These are phyloP conservation scores for Drepana arcuata DNA, from an alignment of 1,140 invertebrate genomes.

Conservation along the genomic window DNA sequence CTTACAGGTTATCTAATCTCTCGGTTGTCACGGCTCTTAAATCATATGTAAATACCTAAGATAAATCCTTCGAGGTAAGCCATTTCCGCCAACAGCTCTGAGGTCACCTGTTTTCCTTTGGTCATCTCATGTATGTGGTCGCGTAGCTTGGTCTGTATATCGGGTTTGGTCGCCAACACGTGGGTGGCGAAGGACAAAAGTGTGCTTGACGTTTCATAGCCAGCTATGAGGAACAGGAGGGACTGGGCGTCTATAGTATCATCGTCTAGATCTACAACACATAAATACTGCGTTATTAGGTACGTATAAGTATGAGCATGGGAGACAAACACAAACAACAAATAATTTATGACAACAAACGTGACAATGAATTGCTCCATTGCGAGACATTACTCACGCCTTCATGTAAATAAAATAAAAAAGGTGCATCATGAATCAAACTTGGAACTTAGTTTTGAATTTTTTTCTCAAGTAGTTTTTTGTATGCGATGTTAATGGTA, in stretches of 20 bases:
- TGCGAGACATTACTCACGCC: too few relatives aligned
- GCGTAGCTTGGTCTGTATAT: slow-evolving; percentile 74
- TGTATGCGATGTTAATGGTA: too few relatives aligned
- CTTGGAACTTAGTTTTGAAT: too few relatives aligned
- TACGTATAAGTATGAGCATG: too few relatives aligned
- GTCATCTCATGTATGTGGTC: slow-evolving; percentile 72
- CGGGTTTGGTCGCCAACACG: slow-evolving; percentile 73
- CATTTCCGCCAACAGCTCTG: slow-evolving; percentile 72
- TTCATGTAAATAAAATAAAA: too few relatives aligned
- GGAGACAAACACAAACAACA: too few relatives aligned
- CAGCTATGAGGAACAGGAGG: slow-evolving; percentile 64
- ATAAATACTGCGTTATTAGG: slow-evolving; percentile 1
- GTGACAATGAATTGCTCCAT: too few relatives aligned
- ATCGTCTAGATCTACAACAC: slow-evolving; percentile 51
- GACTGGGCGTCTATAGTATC: slow-evolving; percentile 61
- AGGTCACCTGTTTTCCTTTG: slow-evolving; percentile 65
- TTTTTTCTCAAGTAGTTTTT: too few relatives aligned
- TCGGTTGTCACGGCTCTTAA: too few relatives aligned
- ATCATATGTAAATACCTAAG: slow-evolving; percentile 29
- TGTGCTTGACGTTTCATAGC: slow-evolving; percentile 69
- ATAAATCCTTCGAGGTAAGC: slow-evolving; percentile 73
- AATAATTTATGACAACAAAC: too few relatives aligned
- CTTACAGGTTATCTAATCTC: too few relatives aligned
- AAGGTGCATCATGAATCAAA: too few relatives aligned
- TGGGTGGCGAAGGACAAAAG: slow-evolving; percentile 72